Evolutionary conservation across 2,797 vertebrate species (phyloP), one percentile per base, ranked within the genome.

Genomic region (Sebastes iracundus): DNA sequence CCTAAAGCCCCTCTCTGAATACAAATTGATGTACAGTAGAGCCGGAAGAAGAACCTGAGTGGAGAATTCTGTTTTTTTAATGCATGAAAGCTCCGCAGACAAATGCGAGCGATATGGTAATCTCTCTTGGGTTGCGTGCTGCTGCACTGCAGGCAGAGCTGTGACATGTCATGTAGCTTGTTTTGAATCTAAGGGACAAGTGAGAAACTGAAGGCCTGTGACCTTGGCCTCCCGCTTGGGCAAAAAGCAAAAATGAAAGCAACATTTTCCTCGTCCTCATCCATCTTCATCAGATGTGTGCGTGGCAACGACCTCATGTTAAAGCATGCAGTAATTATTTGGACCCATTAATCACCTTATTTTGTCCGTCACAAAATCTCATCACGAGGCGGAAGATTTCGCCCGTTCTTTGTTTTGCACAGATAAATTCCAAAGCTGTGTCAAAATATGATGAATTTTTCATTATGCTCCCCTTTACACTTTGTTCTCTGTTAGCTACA

Each of bases 381-480:
- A 79, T 77, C 87, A 72, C 22, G 1, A 79, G 62, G 63, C 8
- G 1, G 28, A 61, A 76, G 23, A 83, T 67, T 53, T 82, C 32
- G 1, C 46, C 27, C 7, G 0, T 27, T 83, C 84, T 92, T 81
- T 90, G 88, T 88, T 87, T 89, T 79, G 69, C 55, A 60, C 66
- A 73, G 74, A 91, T 90, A 67, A 81, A 85, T 91, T 91, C 78
- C 87, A 87, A 87, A 84, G 86, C 87, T 62, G 59, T 93, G 90
- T 93, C 88, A 93, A 93, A 95, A 94, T 90, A 91, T 81, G 81
- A 92, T 95, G 11, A 65, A 94, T 94, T 90, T 95, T 95, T 95
- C 88, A 95, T 95, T 79, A 80, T n/a, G 64, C 88, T 89, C 83
- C 85, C 83, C 86, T 95, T 93, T 90, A 90, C 88, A 83, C 87